Base-by-base conservation (phyloP, 2,888 invertebrate genomes). In the Himalopsyche tibetana region DNA sequence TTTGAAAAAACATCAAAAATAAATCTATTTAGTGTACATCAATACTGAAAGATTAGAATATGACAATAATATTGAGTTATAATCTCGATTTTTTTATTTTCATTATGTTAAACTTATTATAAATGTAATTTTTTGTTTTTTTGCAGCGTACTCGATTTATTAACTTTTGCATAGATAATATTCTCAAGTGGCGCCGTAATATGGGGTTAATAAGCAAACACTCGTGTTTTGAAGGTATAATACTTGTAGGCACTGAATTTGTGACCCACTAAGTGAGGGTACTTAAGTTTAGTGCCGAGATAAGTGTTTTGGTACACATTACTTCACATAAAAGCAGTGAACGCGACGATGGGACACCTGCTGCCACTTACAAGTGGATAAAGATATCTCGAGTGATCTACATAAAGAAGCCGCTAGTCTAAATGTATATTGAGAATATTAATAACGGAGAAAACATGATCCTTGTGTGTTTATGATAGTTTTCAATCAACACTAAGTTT, bases 241-340 rank as follows among this genome's bases (percentile, higher is more conserved):
- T 63, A 28, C 63, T 63, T 19, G 28, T 63, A 63, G 63, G 28
- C 19, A 19, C 19, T 63, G 63, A 63, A 28, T 63, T 63, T 63
- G 63, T 63, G 63, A 63, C 63, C 55, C 55, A 55, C 55, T 82
- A 79, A 74, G 85, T 79, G 42, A 28, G n/a, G 85, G 85, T 80
- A 19, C 82, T 55, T 45, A n/a, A 69, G 85, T 38, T 28, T 82
- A 28, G 28, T 28, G 55, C 12, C 82, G 40, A 19, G 82, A 19
- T 82, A 82, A 82, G 85, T 80, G 82, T 82, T 85, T 63, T 28
- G 55, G 55, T n/a, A 56, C 36, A 63, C 83, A 63, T 63, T 19
- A 86, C 86, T 83, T 83, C 42, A 83, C 86, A 81, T 86, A 83
- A 86, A 86, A 86, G 86, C 83, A 19, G 63, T 28, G 45, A 80